A percentile compares a stretch with the other conserved stretches of the same genome.
Evolutionary conservation across 2,888 invertebrate species (phyloP).

Genomic region (Diabrotica balteata): DNA sequence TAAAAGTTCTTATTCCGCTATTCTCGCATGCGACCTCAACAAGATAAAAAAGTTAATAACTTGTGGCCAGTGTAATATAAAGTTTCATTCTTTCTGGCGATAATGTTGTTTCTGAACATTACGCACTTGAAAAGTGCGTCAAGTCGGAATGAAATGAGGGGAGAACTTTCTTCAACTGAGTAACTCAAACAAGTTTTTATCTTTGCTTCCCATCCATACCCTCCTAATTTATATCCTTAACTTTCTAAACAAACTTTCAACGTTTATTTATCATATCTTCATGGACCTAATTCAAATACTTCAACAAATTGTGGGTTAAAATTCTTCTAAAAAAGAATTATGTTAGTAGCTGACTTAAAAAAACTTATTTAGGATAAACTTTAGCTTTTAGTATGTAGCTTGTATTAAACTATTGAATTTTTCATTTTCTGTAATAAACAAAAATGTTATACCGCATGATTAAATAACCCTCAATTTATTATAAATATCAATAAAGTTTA

Average conservation of each 20-base stretch:
- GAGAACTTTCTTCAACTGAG: slow-evolving; percentile 28
- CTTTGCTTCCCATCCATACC: slow-evolving; percentile 27
- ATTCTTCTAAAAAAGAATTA: slow-evolving; percentile 7
- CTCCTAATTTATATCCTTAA: slow-evolving; percentile 30
- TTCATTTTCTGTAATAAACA: too few species aligned
- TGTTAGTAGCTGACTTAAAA: neutral
- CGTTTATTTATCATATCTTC: slow-evolving; percentile 32
- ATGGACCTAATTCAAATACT: slow-evolving; percentile 31
- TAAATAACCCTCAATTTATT: too few species aligned
- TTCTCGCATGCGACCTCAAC: neutral
- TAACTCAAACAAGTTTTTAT: slow-evolving; percentile 32
- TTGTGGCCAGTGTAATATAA: slow-evolving; percentile 13
- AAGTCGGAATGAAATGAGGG: slow-evolving; percentile 21
- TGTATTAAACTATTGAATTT: too few species aligned
- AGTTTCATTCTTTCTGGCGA: slow-evolving; percentile 21
- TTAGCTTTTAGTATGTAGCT: too few species aligned
- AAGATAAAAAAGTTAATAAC: slow-evolving; percentile 15
- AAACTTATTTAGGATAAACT: neutral
- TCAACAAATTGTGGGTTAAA: slow-evolving; percentile 22
- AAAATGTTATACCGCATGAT: too few species aligned
- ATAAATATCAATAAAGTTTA: too few species aligned
- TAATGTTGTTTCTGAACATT: slow-evolving; percentile 27
- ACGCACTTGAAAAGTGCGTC: slow-evolving; percentile 29
- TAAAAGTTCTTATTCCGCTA: neutral
- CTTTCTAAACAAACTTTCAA: slow-evolving; percentile 33